A percentile compares a stretch with the other conserved stretches of the same genome.
Evolutionary conservation across 30 jellyfish, hydroid and myxozoan genomes (phyloP).

Genomic region (Chrysaora quinquecirrha): DNA sequence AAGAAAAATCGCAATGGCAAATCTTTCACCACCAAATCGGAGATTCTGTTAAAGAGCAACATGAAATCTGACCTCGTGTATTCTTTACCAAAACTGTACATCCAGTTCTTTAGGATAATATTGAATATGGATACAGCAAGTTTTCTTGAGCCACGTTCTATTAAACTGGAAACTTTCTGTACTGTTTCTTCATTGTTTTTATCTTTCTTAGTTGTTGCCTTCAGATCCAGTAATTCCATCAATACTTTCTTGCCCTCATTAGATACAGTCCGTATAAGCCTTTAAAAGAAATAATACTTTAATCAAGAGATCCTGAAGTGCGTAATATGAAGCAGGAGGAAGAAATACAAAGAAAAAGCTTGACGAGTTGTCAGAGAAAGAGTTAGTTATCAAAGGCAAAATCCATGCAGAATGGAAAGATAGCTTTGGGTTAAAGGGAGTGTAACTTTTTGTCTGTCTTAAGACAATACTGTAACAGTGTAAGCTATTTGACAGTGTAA

Average conservation of each 20-base stretch:
- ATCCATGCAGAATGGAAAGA: too few relatives aligned
- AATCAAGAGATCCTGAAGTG: too few relatives aligned
- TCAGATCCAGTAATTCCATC: not conserved
- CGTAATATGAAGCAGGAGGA: too few relatives aligned
- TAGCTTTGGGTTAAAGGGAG: too few relatives aligned
- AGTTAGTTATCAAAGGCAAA: too few relatives aligned
- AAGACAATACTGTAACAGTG: too few relatives aligned
- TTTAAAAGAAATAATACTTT: too few relatives aligned
- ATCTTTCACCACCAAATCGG: not conserved
- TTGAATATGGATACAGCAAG: conserved; percentile 1
- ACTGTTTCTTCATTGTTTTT: not conserved
- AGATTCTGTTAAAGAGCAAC: conserved; percentile 11
- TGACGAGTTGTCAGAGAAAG: too few relatives aligned
- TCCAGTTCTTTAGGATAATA: conserved; percentile 35
- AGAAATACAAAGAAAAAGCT: too few relatives aligned
- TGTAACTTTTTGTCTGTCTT: too few relatives aligned
- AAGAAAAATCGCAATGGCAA: conserved; percentile 43
- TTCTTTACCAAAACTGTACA: conserved; percentile 17
- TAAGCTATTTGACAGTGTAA: too few relatives aligned
- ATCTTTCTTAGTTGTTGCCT: not conserved
- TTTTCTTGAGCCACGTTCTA: not conserved
- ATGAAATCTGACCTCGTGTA: conserved; percentile 17
- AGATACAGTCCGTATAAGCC: not conserved
- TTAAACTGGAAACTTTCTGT: not conserved
- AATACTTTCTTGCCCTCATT: not conserved